Evolutionary conservation across 2,888 invertebrate genomes (phyloP).

Genomic region (Deilephila porcellus): DNA sequence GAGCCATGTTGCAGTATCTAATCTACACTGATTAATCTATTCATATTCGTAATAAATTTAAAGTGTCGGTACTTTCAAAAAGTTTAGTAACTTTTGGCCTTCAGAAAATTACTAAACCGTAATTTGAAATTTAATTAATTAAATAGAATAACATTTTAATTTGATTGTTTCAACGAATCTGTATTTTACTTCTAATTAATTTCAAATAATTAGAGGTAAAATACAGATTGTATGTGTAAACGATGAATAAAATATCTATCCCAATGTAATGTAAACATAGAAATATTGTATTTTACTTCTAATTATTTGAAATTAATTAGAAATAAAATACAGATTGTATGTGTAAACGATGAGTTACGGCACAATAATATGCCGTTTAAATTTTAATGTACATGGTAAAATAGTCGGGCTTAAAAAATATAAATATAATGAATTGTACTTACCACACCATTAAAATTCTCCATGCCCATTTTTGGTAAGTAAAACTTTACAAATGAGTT

Average conservation of each 20-base stretch:
- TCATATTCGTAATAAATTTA: not conserved
- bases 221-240: too few relatives aligned
- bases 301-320: too few relatives aligned
- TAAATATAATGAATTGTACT: conserved; percentile 38
- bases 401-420: not conserved
- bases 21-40: conserved; percentile 3
- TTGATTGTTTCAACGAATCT: too few relatives aligned
- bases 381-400: not conserved
- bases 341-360: not conserved
- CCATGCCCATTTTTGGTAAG: conserved; percentile 66
- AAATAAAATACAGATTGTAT: too few relatives aligned
- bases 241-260: too few relatives aligned
- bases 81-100: not conserved
- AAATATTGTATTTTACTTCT: too few relatives aligned
- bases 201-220: too few relatives aligned
- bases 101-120: not conserved
- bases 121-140: too few relatives aligned
- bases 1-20: not conserved
- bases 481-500: not conserved
- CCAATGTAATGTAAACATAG: too few relatives aligned
- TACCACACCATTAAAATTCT: conserved; percentile 62
- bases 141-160: too few relatives aligned
- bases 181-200: too few relatives aligned
- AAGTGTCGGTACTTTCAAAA: not conserved
- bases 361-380: not conserved